phyloP scores from a whole-genome alignment of 2,113 vertebrate genomes.

The Thryonomys swinderianus region DNA sequence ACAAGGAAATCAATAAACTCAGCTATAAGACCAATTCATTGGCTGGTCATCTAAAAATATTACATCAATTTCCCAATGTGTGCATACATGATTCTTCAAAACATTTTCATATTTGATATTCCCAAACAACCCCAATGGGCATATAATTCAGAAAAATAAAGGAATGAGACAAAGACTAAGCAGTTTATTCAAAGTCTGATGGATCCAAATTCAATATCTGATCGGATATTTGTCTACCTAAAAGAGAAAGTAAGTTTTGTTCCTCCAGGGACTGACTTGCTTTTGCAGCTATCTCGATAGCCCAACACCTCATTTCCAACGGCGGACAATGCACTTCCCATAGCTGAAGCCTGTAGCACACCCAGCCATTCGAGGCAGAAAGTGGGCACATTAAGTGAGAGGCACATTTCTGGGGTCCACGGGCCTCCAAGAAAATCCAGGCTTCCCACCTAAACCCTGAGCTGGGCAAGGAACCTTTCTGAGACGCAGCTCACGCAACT shows the following conservation, averaged over 20 bases:
- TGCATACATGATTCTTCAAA: neutral
- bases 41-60: neutral
- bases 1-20: neutral
- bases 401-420: neutral
- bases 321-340: neutral
- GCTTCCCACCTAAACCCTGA: neutral
- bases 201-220: neutral
- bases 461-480: neutral
- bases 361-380: neutral
- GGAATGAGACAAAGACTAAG: neutral
- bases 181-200: constrained; percentile 9
- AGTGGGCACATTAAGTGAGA: neutral
- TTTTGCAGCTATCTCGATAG: neutral
- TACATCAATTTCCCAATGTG: neutral
- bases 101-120: neutral
- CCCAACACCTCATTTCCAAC: neutral
- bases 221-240: neutral
- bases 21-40: neutral
- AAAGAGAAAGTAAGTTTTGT: neutral
- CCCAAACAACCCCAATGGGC: neutral
- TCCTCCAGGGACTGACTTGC: neutral
- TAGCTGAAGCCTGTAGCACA: fast-evolving
- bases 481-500: neutral
- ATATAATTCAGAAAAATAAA: constrained; percentile 15
- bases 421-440: neutral